A percentile compares a stretch with the other conserved stretches of the same genome.
Evolutionary conservation across 1,140 invertebrate genomes (phyloP).

Genomic region (Apocrypta bakeri): DNA sequence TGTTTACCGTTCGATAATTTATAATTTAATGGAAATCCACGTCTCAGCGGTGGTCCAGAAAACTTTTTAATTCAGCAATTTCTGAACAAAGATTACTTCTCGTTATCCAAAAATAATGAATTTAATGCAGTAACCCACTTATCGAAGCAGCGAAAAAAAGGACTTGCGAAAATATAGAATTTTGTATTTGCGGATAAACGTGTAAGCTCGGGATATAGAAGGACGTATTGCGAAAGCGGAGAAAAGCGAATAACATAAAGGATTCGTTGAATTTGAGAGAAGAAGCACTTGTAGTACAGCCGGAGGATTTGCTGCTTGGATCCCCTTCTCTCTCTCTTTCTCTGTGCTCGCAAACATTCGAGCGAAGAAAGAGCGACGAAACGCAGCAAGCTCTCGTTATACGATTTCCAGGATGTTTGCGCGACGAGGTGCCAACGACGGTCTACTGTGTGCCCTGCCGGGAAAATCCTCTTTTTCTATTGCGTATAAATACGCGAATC

Average conservation of each 20-base stretch:
- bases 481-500: neutral
- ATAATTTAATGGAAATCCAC: neutral
- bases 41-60: neutral
- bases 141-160: too few relatives aligned
- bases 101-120: neutral
- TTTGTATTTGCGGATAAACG: neutral
- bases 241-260: neutral
- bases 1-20: too few relatives aligned
- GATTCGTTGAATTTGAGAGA: constrained; percentile 24
- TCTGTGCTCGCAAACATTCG: constrained; percentile 28
- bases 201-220: neutral
- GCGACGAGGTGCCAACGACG: constrained; percentile 52
- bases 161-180: neutral
- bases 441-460: neutral
- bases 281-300: neutral
- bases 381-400: constrained; percentile 42
- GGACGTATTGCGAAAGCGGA: neutral
- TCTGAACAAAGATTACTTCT: neutral
- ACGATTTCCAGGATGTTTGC: constrained; percentile 56
- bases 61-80: neutral
- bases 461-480: constrained; percentile 10
- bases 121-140: neutral
- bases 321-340: neutral
- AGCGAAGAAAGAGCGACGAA: constrained; percentile 51
- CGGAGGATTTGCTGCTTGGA: neutral